Evolutionary conservation across 2,888 invertebrate species (phyloP), one percentile per base, ranked within the genome.

Genomic region (Listrodromus nycthemerus): DNA sequence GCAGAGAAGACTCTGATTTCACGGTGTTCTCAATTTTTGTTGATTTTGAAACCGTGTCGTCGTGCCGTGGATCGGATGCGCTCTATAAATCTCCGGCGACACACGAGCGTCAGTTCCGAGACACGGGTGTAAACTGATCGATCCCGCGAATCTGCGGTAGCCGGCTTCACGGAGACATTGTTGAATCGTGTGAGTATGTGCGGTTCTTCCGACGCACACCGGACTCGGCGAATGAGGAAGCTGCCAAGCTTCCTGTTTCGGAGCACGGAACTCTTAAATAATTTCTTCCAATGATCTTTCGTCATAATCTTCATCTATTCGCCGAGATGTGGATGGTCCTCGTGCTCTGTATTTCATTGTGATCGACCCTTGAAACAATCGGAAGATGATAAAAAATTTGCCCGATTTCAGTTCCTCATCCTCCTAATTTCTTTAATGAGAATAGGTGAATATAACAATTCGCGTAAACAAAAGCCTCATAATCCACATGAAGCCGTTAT

Each of bases 71-170:
- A 45, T 16, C 41, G 41, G 41, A 45, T 45, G 41, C 19, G 13
- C 16, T 30, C n/a, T 21, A 4, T 2, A n/a, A n/a, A 30, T 30
- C 21, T 13, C 21, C 19, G 2, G 10, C 7, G 21, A 33, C 13
- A 48, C 30, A 65, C 65, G 65, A 33, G 74, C 65, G 50, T 50
- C 24, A 8, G 50, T 21, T 37, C 48, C 50, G 63, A 65, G 74
- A 74, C 63, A 21, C 65, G 50, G 63, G 33, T 50, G 63, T 45
- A 48, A 10, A 74, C 61, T 74, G 74, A 65, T 61, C 27, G 61
- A 61, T 61, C 61, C 61, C 2, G 30, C 6, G 16, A 61, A 61
- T 61, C 58, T 61, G 30, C 30, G 55, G 55, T 21, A 55, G 55
- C 10, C 24, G 55, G 21, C 21, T 13, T 4, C 10, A 8, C 10